Evolutionary conservation across 1,140 invertebrate genomes (phyloP).

Genomic region (Drosophila yakuba): DNA sequence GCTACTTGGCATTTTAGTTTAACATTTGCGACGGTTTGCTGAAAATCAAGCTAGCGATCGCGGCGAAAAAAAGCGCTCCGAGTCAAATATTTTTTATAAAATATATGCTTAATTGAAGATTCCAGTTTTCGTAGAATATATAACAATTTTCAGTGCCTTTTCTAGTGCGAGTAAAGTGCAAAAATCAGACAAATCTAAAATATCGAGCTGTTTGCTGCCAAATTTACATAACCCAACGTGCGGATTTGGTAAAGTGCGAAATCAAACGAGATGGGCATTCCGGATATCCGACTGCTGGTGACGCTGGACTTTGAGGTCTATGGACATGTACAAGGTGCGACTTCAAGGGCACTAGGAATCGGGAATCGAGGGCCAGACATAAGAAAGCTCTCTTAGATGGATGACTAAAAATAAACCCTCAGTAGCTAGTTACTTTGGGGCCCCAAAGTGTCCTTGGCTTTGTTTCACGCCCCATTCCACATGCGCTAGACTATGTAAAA

Average conservation of each 20-base stretch:
- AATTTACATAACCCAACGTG: slow-evolving; percentile 34
- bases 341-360: background rate
- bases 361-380: background rate
- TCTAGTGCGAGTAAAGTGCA: background rate
- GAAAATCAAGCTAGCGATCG: slow-evolving; percentile 56
- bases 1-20: slow-evolving; percentile 76
- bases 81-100: background rate
- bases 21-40: slow-evolving; percentile 69
- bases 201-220: slow-evolving; percentile 4
- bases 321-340: slow-evolving; percentile 93
- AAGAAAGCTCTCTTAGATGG: background rate
- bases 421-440: slow-evolving; percentile 46
- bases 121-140: background rate
- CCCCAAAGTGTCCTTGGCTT: slow-evolving; percentile 59
- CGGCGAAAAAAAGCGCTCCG: slow-evolving; percentile 9
- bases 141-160: background rate
- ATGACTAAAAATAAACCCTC: slow-evolving; percentile 57
- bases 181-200: slow-evolving; percentile 31
- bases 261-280: slow-evolving; percentile 86
- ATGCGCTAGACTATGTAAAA: slow-evolving; percentile 28
- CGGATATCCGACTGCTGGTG: slow-evolving; percentile 87
- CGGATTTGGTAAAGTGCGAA: slow-evolving; percentile 23
- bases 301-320: slow-evolving; percentile 95
- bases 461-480: slow-evolving; percentile 38
- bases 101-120: background rate